phyloP scores from a whole-genome alignment of 2,888 invertebrate species.

The Osedax fenrisi region DNA sequence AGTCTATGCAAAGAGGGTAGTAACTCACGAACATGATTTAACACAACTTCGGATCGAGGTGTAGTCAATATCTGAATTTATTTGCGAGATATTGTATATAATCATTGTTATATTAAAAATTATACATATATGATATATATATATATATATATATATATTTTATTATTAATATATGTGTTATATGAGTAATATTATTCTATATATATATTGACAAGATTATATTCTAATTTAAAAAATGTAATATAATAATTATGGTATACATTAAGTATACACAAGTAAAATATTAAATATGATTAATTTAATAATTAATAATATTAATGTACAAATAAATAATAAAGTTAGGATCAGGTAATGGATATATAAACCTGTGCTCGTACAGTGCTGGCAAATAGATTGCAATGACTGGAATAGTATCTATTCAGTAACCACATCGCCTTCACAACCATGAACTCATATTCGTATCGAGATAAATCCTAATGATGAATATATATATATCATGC shows the following conservation, averaged over 20 bases:
- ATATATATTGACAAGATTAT: no score
- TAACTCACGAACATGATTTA: constrained; percentile 37
- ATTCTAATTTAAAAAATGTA: no score
- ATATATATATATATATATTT: not conserved
- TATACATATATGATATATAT: not conserved
- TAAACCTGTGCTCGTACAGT: constrained; percentile 48
- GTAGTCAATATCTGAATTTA: constrained; percentile 41
- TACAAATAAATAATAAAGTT: no score
- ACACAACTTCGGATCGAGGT: constrained; percentile 39
- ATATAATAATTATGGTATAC: no score
- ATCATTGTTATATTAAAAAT: no score
- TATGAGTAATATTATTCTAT: no score
- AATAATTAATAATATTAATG: no score
- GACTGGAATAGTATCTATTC: constrained; percentile 43
- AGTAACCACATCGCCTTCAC: constrained; percentile 44
- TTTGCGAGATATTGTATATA: not conserved
- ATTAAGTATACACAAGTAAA: no score
- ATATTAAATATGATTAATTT: no score
- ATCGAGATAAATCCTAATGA: constrained; percentile 43
- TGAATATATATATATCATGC: no score
- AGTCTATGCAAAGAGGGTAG: constrained; percentile 40
- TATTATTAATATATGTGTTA: no score
- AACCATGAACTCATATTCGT: constrained; percentile 46
- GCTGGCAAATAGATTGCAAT: constrained; percentile 41
- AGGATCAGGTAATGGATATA: no score